Base-by-base conservation (phyloP, 64 coral and sea anemone species). In the Montipora capricornis region DNA sequence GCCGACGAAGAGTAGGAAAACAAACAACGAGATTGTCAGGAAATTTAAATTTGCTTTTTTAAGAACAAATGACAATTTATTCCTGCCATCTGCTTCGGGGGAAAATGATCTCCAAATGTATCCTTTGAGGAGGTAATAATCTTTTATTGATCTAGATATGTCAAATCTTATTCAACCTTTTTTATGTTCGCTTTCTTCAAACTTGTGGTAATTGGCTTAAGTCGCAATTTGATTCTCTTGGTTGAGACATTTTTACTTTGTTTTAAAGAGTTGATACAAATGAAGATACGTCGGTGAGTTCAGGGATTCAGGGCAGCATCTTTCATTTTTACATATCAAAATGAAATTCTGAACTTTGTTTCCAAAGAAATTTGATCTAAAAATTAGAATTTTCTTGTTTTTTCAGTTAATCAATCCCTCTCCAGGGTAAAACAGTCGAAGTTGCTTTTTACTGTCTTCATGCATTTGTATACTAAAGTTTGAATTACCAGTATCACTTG, bases 1-100 rank as follows among this genome's bases (percentile, higher is more conserved):
- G 68, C 82, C 66, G 82, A 73, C 66, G 11, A 14, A 86, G 82
- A 86, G 44, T 46, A 16, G 82, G 71, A 50, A 48, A 86, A 48
- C 66, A 86, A 86, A 86, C 64, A n/a, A 12, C 62, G 82, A 86
- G 37, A 73, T 86, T 71, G 62, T 20, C 46, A 86, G 67, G 47
- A 86, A 86, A 86, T 86, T 86, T 86, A 45, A 86, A 71, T 86
- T 86, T 86, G 49, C 82, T 49, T 86, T 86, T 86, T 86, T 59
- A 86, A 86, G 82, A 71, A 68, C 47, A 86, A 86, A 73, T 13
- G 82, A 62, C 82, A 86, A 71, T 86, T 86, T 66, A 49, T 6
- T 86, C 67, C 8, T 73, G 64, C 82, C 82, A 86, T 86, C 82
- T 86, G 82, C 82, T 86, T 47, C 64, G 7, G 64, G 2, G 1